phyloP scores from a whole-genome alignment of 1,140 invertebrate genomes.

The Agrypnia vestita region DNA sequence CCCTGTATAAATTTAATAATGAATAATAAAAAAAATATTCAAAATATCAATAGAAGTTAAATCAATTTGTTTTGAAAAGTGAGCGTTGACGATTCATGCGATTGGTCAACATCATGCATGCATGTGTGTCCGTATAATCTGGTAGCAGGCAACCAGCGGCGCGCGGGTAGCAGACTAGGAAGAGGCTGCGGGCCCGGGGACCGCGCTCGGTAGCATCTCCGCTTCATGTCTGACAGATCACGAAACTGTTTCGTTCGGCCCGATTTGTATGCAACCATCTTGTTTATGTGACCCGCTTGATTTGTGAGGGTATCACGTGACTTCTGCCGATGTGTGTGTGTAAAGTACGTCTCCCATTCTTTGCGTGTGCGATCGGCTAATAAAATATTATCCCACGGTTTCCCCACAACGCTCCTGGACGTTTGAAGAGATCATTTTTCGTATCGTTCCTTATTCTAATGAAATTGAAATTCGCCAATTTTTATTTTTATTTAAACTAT shows the following conservation, averaged over 20 bases:
- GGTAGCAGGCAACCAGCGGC: constrained; percentile 13
- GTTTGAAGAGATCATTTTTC: no score
- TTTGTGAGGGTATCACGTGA: constrained; percentile 42
- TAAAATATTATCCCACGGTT: no score
- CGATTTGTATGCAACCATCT: constrained; percentile 55
- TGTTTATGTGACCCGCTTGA: constrained; percentile 47
- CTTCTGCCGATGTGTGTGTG: constrained; percentile 1
- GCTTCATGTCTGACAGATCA: constrained; percentile 57
- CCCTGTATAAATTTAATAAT: no score
- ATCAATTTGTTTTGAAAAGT: background rate
- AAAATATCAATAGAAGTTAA: no score
- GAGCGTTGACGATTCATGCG: background rate
- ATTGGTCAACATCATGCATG: constrained; percentile 20
- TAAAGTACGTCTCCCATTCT: no score
- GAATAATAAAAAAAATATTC: no score
- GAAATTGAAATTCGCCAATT: no score
- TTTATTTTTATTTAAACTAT: no score
- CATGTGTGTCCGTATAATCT: constrained; percentile 36
- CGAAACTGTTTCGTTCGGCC: constrained; percentile 56
- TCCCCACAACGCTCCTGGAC: no score
- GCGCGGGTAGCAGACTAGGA: constrained; percentile 17
- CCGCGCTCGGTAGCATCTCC: constrained; percentile 45
- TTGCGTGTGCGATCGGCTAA: no score
- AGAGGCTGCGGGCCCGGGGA: constrained; percentile 2
- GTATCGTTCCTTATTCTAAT: no score